Conservation (phyloP, 2,797 vertebrate species). For the Vultur gryphus region DNA sequence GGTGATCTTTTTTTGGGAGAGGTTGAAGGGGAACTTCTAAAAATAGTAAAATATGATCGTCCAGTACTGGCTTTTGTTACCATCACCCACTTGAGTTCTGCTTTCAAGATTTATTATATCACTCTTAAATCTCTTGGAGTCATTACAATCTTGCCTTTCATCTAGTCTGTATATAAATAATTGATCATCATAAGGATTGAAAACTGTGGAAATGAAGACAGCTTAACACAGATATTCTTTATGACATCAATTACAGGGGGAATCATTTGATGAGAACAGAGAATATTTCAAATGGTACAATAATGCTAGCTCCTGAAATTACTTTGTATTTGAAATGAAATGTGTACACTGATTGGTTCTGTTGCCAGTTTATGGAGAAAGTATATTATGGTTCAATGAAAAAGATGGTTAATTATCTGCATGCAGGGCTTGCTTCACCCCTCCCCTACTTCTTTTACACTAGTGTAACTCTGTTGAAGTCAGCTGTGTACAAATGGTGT, state of each 20-base stretch:
- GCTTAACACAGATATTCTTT: constrained; percentile 79
- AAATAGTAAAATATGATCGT: constrained; percentile 32
- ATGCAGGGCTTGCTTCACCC: neutral
- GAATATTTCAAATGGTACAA: constrained; percentile 75
- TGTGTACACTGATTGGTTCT: constrained; percentile 56
- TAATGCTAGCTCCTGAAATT: constrained; percentile 72
- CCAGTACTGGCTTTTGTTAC: constrained; percentile 62
- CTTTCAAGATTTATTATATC: constrained; percentile 70
- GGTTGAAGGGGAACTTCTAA: neutral
- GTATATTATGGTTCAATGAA: constrained; percentile 56
- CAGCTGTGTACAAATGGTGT: constrained; percentile 18
- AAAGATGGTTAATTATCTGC: constrained; percentile 67
- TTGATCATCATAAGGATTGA: constrained; percentile 77
- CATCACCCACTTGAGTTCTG: constrained; percentile 55
- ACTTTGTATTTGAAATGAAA: constrained; percentile 74
- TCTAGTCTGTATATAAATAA: constrained; percentile 76
- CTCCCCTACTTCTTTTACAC: neutral
- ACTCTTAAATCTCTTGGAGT: constrained; percentile 69
- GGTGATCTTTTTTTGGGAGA: neutral
- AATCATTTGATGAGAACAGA: constrained; percentile 76
- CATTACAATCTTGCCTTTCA: constrained; percentile 72
- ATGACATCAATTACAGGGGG: constrained; percentile 78
- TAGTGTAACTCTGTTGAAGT: neutral
- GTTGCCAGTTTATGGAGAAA: constrained; percentile 57
- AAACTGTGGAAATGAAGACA: constrained; percentile 73